Percentiles rank a stretch among this genome's conserved stretches.
These are phyloP conservation scores for Euclidia mi DNA, from an alignment of 2,888 invertebrate species.

Conservation along the genomic window DNA sequence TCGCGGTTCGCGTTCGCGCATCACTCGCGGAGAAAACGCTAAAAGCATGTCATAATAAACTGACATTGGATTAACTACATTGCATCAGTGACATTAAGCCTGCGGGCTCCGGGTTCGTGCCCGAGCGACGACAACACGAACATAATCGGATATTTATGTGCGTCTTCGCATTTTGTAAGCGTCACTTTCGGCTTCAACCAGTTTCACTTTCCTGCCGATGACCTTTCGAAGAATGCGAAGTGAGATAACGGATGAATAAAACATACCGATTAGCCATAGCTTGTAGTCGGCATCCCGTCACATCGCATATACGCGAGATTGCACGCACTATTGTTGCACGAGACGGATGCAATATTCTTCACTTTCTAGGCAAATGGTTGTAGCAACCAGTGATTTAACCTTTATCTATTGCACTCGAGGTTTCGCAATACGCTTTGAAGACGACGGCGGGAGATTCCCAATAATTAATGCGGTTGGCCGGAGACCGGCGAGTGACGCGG, in stretches of 20 bases:
- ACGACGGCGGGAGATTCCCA: constrained; percentile 50
- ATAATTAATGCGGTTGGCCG: constrained; percentile 39
- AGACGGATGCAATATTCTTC: constrained; percentile 38
- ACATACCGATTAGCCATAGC: constrained; percentile 58
- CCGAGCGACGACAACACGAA: constrained; percentile 49
- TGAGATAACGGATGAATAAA: constrained; percentile 82
- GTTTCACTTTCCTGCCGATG: constrained; percentile 86
- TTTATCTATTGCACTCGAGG: constrained; percentile 56
- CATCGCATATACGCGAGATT: constrained; percentile 1
- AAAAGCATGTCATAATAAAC: constrained; percentile 71
- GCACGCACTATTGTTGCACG: constrained; percentile 34
- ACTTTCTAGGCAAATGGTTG: constrained; percentile 43
- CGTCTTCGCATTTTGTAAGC: constrained; percentile 75
- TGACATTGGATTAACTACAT: constrained; percentile 76
- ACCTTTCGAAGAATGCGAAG: constrained; percentile 81
- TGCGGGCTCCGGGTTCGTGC: constrained; percentile 62
- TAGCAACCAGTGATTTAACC: constrained; percentile 51
- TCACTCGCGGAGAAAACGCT: constrained; percentile 61
- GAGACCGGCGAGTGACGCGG: constrained; percentile 27
- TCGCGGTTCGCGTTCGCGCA: constrained; percentile 30
- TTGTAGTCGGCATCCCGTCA: constrained; percentile 23
- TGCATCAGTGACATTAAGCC: constrained; percentile 71
- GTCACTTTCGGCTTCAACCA: constrained; percentile 79
- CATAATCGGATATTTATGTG: constrained; percentile 74
- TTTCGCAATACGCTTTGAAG: constrained; percentile 42